Percentiles rank a stretch among this genome's conserved stretches.
These are phyloP conservation scores for Alethe castanea DNA, from an alignment of 2,113 vertebrate species.

Conservation along the genomic window DNA sequence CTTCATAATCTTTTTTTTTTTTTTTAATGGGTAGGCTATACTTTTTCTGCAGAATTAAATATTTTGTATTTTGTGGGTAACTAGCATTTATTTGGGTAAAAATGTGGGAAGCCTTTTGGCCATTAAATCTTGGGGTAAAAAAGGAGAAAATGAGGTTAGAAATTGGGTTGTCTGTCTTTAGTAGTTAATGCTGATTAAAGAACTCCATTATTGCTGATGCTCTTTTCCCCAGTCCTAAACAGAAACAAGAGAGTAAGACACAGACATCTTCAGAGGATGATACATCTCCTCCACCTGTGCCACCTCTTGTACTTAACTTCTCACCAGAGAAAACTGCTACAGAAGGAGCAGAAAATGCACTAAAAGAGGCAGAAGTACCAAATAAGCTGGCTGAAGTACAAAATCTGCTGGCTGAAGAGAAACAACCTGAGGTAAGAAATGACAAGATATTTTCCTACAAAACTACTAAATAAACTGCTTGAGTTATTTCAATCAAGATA, in stretches of 20 bases:
- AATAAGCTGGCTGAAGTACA: not conserved
- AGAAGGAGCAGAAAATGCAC: not conserved
- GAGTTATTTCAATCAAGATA: not conserved
- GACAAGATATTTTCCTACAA: not conserved
- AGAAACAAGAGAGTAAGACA: not conserved
- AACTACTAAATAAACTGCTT: not conserved
- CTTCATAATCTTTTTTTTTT: not conserved
- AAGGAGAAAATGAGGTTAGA: not conserved
- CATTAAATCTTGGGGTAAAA: not conserved
- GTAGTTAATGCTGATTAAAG: not conserved
- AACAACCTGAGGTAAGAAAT: slow-evolving; percentile 43
- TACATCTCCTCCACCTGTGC: not conserved
- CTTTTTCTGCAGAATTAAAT: not conserved
- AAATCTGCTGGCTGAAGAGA: not conserved
- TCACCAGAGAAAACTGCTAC: slow-evolving; percentile 67
- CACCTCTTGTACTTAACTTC: slow-evolving; percentile 71
- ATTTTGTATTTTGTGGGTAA: not conserved
- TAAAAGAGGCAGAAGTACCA: not conserved
- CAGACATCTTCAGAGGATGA: not conserved
- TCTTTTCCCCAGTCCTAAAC: slow-evolving; percentile 20
- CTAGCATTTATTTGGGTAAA: not conserved
- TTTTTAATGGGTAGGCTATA: not conserved
- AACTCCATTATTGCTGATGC: not conserved
- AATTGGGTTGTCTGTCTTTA: not conserved
- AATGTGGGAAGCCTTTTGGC: not conserved